These are phyloP conservation scores for Agrochola macilenta DNA, from an alignment of 2,888 invertebrate genomes.

Conservation along the genomic window DNA sequence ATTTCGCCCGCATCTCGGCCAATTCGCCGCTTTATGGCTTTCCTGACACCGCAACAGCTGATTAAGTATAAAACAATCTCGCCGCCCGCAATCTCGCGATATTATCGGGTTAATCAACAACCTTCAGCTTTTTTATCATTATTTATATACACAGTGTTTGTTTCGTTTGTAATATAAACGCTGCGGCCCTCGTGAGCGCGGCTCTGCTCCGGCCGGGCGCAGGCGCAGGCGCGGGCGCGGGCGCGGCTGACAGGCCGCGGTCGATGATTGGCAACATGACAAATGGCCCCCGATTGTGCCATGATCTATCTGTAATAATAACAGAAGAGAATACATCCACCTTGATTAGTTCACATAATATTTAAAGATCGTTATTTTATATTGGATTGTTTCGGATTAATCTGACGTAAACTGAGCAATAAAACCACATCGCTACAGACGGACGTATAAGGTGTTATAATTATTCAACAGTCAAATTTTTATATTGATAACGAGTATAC, in stretches of 20 bases:
- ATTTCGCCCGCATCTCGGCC: slow-evolving; percentile 80
- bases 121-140: slow-evolving; percentile 70
- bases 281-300: slow-evolving; percentile 34
- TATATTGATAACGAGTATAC: slow-evolving; percentile 57
- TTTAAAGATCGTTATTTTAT: slow-evolving; percentile 62
- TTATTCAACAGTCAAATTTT: slow-evolving; percentile 62
- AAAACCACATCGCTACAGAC: slow-evolving; percentile 54
- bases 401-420: slow-evolving; percentile 58
- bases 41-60: slow-evolving; percentile 83
- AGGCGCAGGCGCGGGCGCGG: neutral
- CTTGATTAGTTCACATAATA: slow-evolving; percentile 45
- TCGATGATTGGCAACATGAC: slow-evolving; percentile 56
- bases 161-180: slow-evolving; percentile 58
- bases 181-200: slow-evolving; percentile 23
- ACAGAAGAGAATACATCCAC: slow-evolving; percentile 42
- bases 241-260: neutral
- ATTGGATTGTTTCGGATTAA: slow-evolving; percentile 63
- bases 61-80: slow-evolving; percentile 81
- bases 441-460: slow-evolving; percentile 62
- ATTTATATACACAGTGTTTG: slow-evolving; percentile 69
- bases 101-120: slow-evolving; percentile 80
- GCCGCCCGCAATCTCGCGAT: slow-evolving; percentile 77
- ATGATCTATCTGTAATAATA: slow-evolving; percentile 36
- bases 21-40: slow-evolving; percentile 79
- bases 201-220: neutral